Evolutionary conservation across 2,113 vertebrate genomes (phyloP), one percentile per base, ranked within the genome.

Genomic region (Pagrus major): DNA sequence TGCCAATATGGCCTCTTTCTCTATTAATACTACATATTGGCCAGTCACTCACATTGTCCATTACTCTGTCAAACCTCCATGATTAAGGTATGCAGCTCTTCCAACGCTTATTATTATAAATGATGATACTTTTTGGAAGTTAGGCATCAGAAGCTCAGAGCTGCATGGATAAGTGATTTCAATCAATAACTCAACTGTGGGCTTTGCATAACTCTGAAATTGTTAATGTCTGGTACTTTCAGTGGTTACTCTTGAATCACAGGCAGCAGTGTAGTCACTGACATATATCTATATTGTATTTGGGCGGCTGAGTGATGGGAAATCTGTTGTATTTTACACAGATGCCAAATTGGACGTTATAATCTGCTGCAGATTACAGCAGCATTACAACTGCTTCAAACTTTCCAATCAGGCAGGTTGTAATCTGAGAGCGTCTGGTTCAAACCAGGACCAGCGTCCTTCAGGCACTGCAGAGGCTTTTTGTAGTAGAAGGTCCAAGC

Each of bases 141-240:
- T 12, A 46, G 15, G 35, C 68, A 68, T 80, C 20, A 78, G 75
- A 86, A 51, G 55, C 77, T 80, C 18, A 56, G 51, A 66, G 67
- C 69, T 70, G 56, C 72, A 74, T 11, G 76, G 76, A 42, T 61
- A 58, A 78, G 87, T 88, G 51, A 79, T 55, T 76, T 59, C 52
- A 85, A 65, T 87, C 74, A 60, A 11, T 72, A 35, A 41, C 37
- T 29, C 10, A 87, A 67, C 67, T 9, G 31, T 33, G 18, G 61
- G n/a, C 16, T 76, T 51, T 73, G 64, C 46, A 60, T 76, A 72
- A 56, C 63, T 15, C 74, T 67, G 47, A 70, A 76, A 31, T 15
- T 76, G 31, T 75, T 68, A 46, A 39, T 70, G 18, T 18, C 27
- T 16, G 4, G 68, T 64, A 52, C 5, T 37, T 55, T 23, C 5